These are phyloP conservation scores for Antheraea pernyi DNA, from an alignment of 1,140 invertebrate species.

Conservation along the genomic window DNA sequence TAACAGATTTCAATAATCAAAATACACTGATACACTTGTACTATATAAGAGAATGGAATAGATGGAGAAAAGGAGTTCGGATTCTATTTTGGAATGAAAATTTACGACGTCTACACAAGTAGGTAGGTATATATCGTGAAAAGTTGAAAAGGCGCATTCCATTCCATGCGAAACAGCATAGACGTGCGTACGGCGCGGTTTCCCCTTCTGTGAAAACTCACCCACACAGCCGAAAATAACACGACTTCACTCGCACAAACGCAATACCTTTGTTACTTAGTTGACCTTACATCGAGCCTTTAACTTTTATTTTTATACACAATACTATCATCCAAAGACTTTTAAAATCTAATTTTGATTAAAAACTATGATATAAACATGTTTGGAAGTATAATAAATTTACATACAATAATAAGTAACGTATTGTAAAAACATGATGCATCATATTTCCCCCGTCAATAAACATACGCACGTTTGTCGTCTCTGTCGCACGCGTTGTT, in stretches of 20 bases:
- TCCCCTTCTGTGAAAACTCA: conserved; percentile 51
- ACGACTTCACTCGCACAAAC: conserved; percentile 17
- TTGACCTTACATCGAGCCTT: not conserved
- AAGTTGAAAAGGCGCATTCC: conserved; percentile 60
- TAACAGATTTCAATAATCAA: too few species aligned
- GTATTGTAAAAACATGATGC: conserved; percentile 74
- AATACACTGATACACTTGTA: too few species aligned
- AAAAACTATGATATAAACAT: too few species aligned
- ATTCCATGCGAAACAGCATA: conserved; percentile 52
- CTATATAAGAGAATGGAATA: too few species aligned
- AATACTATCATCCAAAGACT: too few species aligned
- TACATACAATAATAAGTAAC: conserved; percentile 69
- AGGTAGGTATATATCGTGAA: conserved; percentile 36
- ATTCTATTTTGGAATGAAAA: conserved; percentile 12
- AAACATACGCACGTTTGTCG: conserved; percentile 53
- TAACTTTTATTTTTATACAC: not conserved
- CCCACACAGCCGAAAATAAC: conserved; percentile 38
- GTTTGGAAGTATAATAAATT: conserved; percentile 19
- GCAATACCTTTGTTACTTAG: not conserved
- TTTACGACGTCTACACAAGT: conserved; percentile 32
- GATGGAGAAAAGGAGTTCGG: not conserved
- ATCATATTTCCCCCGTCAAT: conserved; percentile 71
- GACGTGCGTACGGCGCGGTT: conserved; percentile 43
- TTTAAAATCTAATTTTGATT: too few species aligned
- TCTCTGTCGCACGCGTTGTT: conserved; percentile 38